Percentiles rank a stretch among this genome's conserved stretches.
phyloP scores from a whole-genome alignment of 2,888 invertebrate genomes.

The Drosophila anceps region DNA sequence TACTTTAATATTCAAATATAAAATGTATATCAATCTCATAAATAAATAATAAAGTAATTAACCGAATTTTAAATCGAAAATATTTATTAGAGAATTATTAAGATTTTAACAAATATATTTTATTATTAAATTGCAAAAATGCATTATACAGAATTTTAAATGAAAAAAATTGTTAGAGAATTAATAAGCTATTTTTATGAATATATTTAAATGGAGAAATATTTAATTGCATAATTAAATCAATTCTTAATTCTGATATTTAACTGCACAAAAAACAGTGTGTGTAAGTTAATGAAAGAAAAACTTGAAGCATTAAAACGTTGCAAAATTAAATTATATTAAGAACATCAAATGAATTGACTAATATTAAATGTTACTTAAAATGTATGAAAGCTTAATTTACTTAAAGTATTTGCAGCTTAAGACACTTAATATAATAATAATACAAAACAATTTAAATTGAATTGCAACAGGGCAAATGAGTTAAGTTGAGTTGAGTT shows the following conservation, averaged over 20 bases:
- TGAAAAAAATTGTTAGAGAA: neutral
- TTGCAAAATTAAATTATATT: neutral
- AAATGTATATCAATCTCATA: neutral
- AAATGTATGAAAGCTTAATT: neutral
- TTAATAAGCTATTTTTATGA: neutral
- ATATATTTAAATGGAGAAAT: neutral
- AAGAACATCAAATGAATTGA: no score
- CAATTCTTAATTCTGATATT: neutral
- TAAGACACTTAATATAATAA: conserved; percentile 7
- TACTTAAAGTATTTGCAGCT: neutral
- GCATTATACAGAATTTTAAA: neutral
- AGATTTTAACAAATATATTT: neutral
- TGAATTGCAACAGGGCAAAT: conserved; percentile 24
- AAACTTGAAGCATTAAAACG: neutral
- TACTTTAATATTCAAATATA: neutral
- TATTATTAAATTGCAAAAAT: no score
- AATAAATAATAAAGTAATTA: neutral
- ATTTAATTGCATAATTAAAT: neutral
- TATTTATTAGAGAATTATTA: neutral
- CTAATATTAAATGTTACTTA: no score
- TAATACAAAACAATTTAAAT: conserved; percentile 8
- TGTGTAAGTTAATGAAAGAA: neutral
- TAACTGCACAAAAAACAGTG: neutral
- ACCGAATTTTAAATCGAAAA: neutral
- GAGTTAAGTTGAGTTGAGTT: conserved; percentile 15